phyloP scores from a whole-genome alignment of 1,140 invertebrate species.

The Cyclina sinensis region DNA sequence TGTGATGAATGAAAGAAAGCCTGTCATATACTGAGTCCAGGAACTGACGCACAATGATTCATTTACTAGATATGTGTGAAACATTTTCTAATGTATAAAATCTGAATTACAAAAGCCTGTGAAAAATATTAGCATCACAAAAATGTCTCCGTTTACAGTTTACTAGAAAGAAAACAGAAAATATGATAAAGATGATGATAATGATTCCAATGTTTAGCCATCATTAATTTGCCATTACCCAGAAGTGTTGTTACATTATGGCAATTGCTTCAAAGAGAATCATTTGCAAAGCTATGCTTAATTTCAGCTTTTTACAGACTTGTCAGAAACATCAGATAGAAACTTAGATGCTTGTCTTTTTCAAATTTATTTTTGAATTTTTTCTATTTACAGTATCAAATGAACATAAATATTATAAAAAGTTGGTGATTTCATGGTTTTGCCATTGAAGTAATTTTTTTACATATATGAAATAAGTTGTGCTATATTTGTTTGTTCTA shows the following conservation, averaged over 20 bases:
- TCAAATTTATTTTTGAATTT: neutral
- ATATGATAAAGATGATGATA: slow-evolving; percentile 48
- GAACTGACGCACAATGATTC: neutral
- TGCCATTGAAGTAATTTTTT: too few species aligned
- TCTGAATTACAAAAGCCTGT: neutral
- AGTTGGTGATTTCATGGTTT: too few species aligned
- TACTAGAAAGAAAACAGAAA: slow-evolving; percentile 1
- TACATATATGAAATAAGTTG: too few species aligned
- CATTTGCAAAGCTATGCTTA: slow-evolving; percentile 39
- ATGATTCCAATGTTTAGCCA: slow-evolving; percentile 3
- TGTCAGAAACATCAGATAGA: slow-evolving; percentile 2
- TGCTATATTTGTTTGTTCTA: too few species aligned
- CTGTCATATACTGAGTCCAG: neutral
- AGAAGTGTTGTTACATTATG: slow-evolving; percentile 18
- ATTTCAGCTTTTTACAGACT: slow-evolving; percentile 2
- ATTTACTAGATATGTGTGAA: neutral
- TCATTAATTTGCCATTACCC: slow-evolving; percentile 54
- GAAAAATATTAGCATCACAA: slow-evolving; percentile 1
- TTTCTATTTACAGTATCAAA: neutral
- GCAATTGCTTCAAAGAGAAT: slow-evolving; percentile 42
- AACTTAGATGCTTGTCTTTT: neutral
- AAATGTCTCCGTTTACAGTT: neutral
- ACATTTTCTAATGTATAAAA: slow-evolving; percentile 2
- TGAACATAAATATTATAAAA: too few species aligned
- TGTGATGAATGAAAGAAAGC: neutral